Conservation (phyloP, 1,140 invertebrate species). For the Eciton burchellii region DNA sequence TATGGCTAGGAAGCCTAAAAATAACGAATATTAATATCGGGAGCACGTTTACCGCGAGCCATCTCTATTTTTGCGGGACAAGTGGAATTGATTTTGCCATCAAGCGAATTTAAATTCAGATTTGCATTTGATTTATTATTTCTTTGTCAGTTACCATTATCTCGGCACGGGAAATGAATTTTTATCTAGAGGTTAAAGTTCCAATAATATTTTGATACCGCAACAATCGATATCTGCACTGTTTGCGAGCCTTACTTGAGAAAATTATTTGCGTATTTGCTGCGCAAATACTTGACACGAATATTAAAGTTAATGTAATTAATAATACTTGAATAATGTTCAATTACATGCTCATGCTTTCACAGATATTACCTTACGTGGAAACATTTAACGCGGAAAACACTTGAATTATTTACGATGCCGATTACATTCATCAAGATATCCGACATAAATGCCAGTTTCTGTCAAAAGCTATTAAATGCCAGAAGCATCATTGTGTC, state of each 20-base stretch:
- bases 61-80: neutral
- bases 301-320: constrained; percentile 23
- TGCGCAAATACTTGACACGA: neutral
- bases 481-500: constrained; percentile 19
- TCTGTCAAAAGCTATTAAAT: constrained; percentile 32
- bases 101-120: neutral
- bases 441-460: constrained; percentile 3
- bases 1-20: neutral
- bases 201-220: neutral
- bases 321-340: neutral
- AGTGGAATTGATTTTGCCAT: neutral
- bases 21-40: constrained; percentile 13
- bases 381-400: neutral
- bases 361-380: constrained; percentile 10
- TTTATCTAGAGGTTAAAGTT: neutral
- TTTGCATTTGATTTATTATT: neutral
- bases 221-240: neutral
- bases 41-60: neutral
- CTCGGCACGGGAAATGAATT: neutral
- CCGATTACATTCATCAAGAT: constrained; percentile 26
- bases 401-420: constrained; percentile 15
- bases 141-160: neutral
- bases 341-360: constrained; percentile 14
- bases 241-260: neutral
- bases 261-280: constrained; percentile 12